These are phyloP conservation scores for Octomys mimax DNA, from an alignment of 2,797 vertebrate genomes.

Conservation along the genomic window DNA sequence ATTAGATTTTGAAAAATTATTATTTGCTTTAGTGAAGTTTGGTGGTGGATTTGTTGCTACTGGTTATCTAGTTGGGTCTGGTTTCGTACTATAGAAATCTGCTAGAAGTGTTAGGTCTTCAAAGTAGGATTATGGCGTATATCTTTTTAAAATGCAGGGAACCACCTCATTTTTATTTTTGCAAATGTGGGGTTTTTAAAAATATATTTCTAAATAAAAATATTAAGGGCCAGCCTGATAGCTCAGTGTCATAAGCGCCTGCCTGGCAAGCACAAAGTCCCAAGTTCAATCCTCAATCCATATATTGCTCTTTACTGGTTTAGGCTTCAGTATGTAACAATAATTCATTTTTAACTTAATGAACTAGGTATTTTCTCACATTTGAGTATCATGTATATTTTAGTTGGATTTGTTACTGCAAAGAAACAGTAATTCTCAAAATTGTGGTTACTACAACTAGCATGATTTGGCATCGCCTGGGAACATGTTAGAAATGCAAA, in stretches of 20 bases:
- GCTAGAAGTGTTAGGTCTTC: conserved; percentile 25
- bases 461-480: neutral
- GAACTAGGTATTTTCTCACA: conserved; percentile 26
- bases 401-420: conserved; percentile 15
- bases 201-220: conserved; percentile 13
- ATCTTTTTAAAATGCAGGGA: neutral
- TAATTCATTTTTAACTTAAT: conserved; percentile 69
- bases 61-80: neutral
- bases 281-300: too few species aligned
- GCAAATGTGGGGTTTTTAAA: conserved; percentile 35
- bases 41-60: neutral
- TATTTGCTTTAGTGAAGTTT: conserved; percentile 45
- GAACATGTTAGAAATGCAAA: neutral
- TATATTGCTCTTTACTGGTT: conserved; percentile 35
- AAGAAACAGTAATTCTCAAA: conserved; percentile 46
- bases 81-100: conserved; percentile 49
- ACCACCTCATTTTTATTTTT: conserved; percentile 27
- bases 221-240: too few species aligned
- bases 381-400: conserved; percentile 56
- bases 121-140: conserved; percentile 14
- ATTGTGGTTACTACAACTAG: neutral
- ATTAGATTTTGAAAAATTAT: neutral
- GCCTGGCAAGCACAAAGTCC: too few species aligned
- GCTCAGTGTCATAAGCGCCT: too few species aligned
- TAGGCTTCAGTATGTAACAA: conserved; percentile 26